These are phyloP conservation scores for Marronus borbonicus DNA, from an alignment of 2,888 invertebrate species.

Conservation along the genomic window DNA sequence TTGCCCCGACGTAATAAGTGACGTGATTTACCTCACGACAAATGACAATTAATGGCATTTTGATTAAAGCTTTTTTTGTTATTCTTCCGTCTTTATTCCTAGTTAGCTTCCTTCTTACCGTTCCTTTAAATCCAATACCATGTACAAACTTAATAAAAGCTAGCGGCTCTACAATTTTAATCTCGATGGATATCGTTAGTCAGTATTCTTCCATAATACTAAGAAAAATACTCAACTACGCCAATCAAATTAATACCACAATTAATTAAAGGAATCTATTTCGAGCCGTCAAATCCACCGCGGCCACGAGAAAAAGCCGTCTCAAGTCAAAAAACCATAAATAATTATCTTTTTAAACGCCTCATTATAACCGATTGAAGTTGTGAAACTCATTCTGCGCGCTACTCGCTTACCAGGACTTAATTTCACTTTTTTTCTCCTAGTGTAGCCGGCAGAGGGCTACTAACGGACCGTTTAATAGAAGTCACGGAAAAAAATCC, in stretches of 20 bases:
- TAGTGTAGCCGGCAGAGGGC: background rate
- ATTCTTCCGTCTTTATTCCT: no score
- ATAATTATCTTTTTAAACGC: slow-evolving; percentile 34
- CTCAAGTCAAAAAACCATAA: slow-evolving; percentile 19
- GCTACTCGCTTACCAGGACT: slow-evolving; percentile 16
- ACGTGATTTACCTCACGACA: no score
- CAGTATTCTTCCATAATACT: no score
- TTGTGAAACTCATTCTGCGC: slow-evolving; percentile 36
- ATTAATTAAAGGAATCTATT: background rate
- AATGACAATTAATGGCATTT: no score
- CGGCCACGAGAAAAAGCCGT: background rate
- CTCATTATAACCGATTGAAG: slow-evolving; percentile 22
- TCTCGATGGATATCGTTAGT: no score
- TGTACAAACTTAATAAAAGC: no score
- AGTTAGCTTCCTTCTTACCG: no score
- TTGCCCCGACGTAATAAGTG: no score
- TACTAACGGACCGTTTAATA: slow-evolving; percentile 37
- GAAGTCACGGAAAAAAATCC: slow-evolving; percentile 29
- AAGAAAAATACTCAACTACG: background rate
- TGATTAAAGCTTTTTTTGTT: no score
- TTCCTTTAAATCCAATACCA: no score
- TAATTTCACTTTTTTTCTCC: slow-evolving; percentile 36
- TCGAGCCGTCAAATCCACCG: slow-evolving; percentile 8
- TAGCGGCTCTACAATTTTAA: no score
- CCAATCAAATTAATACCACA: slow-evolving; percentile 14